Conservation (phyloP, 2,113 vertebrate species). For the Melanerpes formicivorus region DNA sequence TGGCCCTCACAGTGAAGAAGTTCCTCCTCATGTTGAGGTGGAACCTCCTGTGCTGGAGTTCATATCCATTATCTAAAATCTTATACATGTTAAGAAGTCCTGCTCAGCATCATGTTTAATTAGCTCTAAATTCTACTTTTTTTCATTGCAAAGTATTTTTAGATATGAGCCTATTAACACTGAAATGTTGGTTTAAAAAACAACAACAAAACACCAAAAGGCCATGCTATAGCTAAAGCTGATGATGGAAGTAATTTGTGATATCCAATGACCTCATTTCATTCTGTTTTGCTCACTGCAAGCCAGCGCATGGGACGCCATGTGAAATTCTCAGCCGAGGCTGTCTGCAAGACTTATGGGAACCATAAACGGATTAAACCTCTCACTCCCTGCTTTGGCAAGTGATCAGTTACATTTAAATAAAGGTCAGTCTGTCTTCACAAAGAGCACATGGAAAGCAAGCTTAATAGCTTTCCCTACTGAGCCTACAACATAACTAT, state of each 20-base stretch:
- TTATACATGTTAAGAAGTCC: background rate
- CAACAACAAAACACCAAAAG: background rate
- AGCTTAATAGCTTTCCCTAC: slow-evolving; percentile 64
- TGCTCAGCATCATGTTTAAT: background rate
- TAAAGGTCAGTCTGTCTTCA: slow-evolving; percentile 74
- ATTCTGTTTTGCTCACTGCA: slow-evolving; percentile 48
- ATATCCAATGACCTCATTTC: slow-evolving; percentile 55
- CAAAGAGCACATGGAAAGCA: slow-evolving; percentile 69
- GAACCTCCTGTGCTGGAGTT: too few relatives aligned
- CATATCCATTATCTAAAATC: background rate
- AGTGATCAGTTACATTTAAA: slow-evolving; percentile 68
- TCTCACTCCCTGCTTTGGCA: slow-evolving; percentile 68
- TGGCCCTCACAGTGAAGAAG: too few relatives aligned
- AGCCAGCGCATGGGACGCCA: slow-evolving; percentile 41
- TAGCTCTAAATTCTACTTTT: background rate
- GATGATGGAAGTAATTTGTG: slow-evolving; percentile 52
- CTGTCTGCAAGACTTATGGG: slow-evolving; percentile 47
- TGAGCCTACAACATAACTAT: slow-evolving; percentile 67
- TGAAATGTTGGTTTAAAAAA: background rate
- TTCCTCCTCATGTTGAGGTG: too few relatives aligned
- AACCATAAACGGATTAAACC: slow-evolving; percentile 64
- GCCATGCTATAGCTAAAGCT: slow-evolving; percentile 37
- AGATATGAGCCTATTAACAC: too few relatives aligned
- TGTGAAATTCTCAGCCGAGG: slow-evolving; percentile 47
- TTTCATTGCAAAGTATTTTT: too few relatives aligned